Conservation (phyloP, 2,113 vertebrate genomes). For the Salvelinus sp. region DNA sequence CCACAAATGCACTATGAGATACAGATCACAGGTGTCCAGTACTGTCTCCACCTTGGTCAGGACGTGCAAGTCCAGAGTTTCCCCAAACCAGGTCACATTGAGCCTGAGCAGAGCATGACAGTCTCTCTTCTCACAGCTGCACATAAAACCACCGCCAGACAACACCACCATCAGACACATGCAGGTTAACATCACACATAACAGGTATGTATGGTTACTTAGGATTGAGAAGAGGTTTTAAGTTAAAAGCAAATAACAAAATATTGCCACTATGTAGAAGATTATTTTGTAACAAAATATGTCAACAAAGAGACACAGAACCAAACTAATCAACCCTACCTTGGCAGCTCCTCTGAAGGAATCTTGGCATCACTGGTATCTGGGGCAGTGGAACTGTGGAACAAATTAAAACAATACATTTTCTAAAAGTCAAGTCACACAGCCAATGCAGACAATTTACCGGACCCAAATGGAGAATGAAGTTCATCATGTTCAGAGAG, state of each 20-base stretch:
- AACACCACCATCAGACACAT: not conserved
- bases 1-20: slow-evolving; percentile 79
- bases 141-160: no score
- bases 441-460: no score
- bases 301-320: slow-evolving; percentile 47
- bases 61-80: slow-evolving; percentile 86
- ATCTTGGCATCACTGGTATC: slow-evolving; percentile 79
- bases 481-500: no score
- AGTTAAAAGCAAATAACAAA: not conserved
- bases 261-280: slow-evolving; percentile 38
- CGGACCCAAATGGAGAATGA: no score
- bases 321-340: slow-evolving; percentile 48
- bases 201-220: not conserved
- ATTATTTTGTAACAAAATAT: not conserved
- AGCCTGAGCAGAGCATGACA: slow-evolving; percentile 90
- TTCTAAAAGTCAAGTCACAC: no score
- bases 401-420: no score
- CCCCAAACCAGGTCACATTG: slow-evolving; percentile 94
- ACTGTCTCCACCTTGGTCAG: slow-evolving; percentile 88
- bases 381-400: slow-evolving; percentile 78
- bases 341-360: slow-evolving; percentile 86
- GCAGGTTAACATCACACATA: not conserved
- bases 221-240: not conserved
- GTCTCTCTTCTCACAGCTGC: slow-evolving; percentile 81
- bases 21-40: slow-evolving; percentile 91